phyloP scores from a whole-genome alignment of 1,140 invertebrate species.

The Oppia nitens region DNA sequence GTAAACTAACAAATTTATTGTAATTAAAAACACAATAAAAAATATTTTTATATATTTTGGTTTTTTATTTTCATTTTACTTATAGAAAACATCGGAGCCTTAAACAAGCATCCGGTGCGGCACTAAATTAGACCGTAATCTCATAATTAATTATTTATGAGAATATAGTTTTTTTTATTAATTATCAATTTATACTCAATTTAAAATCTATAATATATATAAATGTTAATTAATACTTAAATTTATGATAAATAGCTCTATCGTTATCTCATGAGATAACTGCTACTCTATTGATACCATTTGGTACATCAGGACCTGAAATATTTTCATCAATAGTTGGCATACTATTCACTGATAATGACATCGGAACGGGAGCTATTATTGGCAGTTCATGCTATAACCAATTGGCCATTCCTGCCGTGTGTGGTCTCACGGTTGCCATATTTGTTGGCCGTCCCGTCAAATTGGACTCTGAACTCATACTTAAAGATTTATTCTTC shows the following conservation, averaged over 20 bases:
- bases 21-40: no score
- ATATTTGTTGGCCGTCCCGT: background rate
- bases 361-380: slow-evolving; percentile 52
- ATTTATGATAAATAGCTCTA: background rate
- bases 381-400: slow-evolving; percentile 75
- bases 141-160: no score
- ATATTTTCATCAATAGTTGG: slow-evolving; percentile 31
- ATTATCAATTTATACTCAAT: no score
- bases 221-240: no score
- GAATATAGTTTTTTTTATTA: no score
- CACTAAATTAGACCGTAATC: no score
- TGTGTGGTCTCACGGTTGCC: slow-evolving; percentile 1
- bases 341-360: slow-evolving; percentile 53
- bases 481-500: slow-evolving; percentile 70
- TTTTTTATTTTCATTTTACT: no score
- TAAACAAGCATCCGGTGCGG: background rate
- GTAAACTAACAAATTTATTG: no score
- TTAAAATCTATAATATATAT: no score
- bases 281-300: slow-evolving; percentile 35
- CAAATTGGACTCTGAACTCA: slow-evolving; percentile 47
- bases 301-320: slow-evolving; percentile 33
- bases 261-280: slow-evolving; percentile 29
- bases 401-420: slow-evolving; percentile 58
- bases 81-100: background rate
- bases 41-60: no score